phyloP scores from a whole-genome alignment of 1,140 invertebrate genomes.

The Dryas iulia region DNA sequence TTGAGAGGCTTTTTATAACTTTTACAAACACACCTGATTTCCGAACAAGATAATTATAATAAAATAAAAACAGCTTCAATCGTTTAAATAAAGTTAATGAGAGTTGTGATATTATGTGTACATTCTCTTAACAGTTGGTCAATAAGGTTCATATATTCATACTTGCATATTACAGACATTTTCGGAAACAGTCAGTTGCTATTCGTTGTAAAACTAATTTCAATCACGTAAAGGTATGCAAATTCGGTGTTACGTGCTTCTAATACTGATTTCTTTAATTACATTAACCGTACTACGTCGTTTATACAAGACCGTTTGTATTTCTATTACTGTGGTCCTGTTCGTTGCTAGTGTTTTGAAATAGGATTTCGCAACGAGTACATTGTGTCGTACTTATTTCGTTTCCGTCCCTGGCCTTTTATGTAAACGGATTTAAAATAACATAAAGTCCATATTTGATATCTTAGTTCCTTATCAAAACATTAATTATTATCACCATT shows the following conservation, averaged over 20 bases:
- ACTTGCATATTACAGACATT: conserved; percentile 28
- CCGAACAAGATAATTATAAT: not conserved
- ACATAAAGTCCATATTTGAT: not conserved
- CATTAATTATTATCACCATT: not conserved
- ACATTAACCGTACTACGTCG: conserved; percentile 29
- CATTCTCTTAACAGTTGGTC: not conserved
- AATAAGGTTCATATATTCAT: conserved; percentile 31
- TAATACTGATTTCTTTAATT: conserved; percentile 46
- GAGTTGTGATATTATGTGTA: not conserved
- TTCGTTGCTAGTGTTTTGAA: conserved; percentile 27
- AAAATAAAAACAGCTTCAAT: not conserved
- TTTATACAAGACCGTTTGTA: conserved; percentile 25
- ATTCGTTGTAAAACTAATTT: conserved; percentile 38
- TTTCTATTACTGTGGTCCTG: conserved; percentile 17
- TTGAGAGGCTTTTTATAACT: not conserved
- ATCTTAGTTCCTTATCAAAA: not conserved
- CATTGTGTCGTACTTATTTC: conserved; percentile 5
- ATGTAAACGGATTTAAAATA: not conserved
- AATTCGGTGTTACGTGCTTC: conserved; percentile 50
- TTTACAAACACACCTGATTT: not conserved
- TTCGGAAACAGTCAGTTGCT: conserved; percentile 33
- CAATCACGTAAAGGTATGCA: conserved; percentile 55
- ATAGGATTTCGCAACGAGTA: conserved; percentile 15
- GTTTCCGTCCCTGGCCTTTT: not conserved
- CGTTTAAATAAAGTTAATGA: not conserved